Evolutionary conservation across 2,113 vertebrate genomes (phyloP).

Genomic region (Oophaga pumilio): DNA sequence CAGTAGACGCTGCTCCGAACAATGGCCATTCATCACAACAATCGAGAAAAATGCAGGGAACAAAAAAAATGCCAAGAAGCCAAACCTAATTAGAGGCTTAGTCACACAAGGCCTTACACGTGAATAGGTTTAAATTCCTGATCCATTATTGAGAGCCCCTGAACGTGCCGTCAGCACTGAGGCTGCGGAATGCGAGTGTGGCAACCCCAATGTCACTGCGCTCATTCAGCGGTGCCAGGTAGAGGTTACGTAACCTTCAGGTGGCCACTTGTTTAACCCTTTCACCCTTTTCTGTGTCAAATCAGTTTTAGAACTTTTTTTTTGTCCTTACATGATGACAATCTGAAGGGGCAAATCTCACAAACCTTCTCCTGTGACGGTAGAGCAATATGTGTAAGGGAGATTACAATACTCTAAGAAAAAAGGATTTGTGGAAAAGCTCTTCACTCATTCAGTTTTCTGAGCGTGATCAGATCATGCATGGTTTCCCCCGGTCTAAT

Average conservation of each 20-base stretch:
- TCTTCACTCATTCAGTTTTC: not conserved
- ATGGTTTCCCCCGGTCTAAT: not conserved
- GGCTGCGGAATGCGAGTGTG: conserved; percentile 30
- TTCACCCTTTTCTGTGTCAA: not conserved
- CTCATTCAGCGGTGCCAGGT: not conserved
- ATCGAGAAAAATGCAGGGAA: conserved; percentile 16
- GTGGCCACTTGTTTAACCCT: not conserved
- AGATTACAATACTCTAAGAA: not conserved
- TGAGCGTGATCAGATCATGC: not conserved
- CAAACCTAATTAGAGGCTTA: conserved; percentile 28
- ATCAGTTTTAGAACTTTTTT: not conserved
- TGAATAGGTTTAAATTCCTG: conserved; percentile 35
- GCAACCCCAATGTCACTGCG: conserved; percentile 15
- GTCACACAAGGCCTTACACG: conserved; percentile 18
- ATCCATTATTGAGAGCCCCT: conserved; percentile 16
- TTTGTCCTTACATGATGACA: not conserved
- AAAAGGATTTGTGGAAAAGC: not conserved
- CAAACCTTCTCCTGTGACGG: not conserved
- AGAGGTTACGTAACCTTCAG: conserved; percentile 7
- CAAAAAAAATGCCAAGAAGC: conserved; percentile 29
- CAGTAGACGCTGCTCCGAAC: not conserved
- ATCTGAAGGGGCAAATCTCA: not conserved
- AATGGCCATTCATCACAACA: conserved; percentile 7
- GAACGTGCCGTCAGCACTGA: not conserved
- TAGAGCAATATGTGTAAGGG: not conserved